A percentile compares a stretch with the other conserved stretches of the same genome.
Evolutionary conservation across 1,140 invertebrate species (phyloP).

Genomic region (Drosophila ananassae): DNA sequence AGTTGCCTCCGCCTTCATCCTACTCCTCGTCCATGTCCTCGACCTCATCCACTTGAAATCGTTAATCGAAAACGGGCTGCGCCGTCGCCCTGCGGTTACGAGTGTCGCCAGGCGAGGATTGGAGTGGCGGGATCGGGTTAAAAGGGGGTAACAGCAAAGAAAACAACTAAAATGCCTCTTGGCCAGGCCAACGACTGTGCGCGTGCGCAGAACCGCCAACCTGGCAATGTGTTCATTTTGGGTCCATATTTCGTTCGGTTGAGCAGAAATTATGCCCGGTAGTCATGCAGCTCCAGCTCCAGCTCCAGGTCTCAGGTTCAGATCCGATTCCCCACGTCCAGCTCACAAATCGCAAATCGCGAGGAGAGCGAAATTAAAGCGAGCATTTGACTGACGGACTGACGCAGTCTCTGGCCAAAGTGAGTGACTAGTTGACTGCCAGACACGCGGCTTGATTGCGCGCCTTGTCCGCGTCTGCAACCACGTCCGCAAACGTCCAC

Average conservation of each 20-base stretch:
- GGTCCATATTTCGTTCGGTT: slow-evolving; percentile 53
- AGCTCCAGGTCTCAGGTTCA: background rate
- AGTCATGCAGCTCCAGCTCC: slow-evolving; percentile 63
- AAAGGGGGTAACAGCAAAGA: slow-evolving; percentile 4
- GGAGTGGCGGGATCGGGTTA: background rate
- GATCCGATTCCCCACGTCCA: background rate
- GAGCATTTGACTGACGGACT: slow-evolving; percentile 56
- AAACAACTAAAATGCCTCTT: slow-evolving; percentile 15
- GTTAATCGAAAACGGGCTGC: slow-evolving; percentile 73
- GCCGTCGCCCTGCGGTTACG: slow-evolving; percentile 72
- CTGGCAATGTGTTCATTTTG: slow-evolving; percentile 76
- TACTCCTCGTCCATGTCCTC: slow-evolving; percentile 10
- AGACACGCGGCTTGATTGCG: slow-evolving; percentile 65
- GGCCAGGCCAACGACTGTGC: slow-evolving; percentile 52
- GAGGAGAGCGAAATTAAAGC: slow-evolving; percentile 43
- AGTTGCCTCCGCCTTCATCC: slow-evolving; percentile 23
- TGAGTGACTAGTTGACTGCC: slow-evolving; percentile 55
- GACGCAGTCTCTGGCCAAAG: slow-evolving; percentile 44
- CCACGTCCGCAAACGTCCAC: slow-evolving; percentile 24
- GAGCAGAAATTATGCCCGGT: slow-evolving; percentile 78
- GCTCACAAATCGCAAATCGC: slow-evolving; percentile 1
- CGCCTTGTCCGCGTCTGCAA: slow-evolving; percentile 46
- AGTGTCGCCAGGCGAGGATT: slow-evolving; percentile 47
- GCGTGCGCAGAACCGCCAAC: slow-evolving; percentile 66
- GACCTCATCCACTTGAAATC: slow-evolving; percentile 25